Evolutionary conservation across 2,797 vertebrate genomes (phyloP), one percentile per base, ranked within the genome.

Genomic region (Tokudaia tokunoshimensis): DNA sequence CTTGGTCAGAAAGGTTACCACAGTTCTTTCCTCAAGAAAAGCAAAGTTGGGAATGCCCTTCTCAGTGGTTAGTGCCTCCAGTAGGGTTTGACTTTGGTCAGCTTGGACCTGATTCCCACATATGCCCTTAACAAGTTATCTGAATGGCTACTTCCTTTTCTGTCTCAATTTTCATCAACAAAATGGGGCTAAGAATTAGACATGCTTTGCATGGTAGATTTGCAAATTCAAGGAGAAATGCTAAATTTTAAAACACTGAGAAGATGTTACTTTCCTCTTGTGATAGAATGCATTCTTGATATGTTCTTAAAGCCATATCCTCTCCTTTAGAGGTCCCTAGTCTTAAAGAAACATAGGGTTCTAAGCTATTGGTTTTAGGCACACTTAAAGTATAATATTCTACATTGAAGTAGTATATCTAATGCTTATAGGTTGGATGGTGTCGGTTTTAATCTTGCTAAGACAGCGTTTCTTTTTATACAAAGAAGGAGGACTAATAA

Each of bases 371-470:
- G 31, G 6, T 65, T 95, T 80, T 75, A 26, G 20, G 11, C 13
- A 84, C 87, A 95, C 70, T 91, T 92, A 82, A 94, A 92, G n/a
- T n/a, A 84, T 11, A 76, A 89, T 88, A 34, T 89, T 94, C 41
- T 91, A 22, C 67, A 82, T 1, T 17, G 13, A 52, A 88, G 19
- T 89, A 67, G 15, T 61, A 82, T 93, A 76, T 84, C 70, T 92
- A n/a, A 41, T 22, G 55, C 50, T 82, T 92, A 47, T 47, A 88
- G 86, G 50, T 44, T 94, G 34, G 41, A 70, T 79, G 55, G 91
- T 74, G 70, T 89, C 2, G 44, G 17, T 65, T 34, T 89, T 91
- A 88, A 89, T 94, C 89, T 95, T 84, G 13, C 67, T 85, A 92
- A 96, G 37, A 57, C 47, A 80, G 47, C 55, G 61, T 84, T 80